Percentiles rank a stretch among this genome's conserved stretches.
Conservation (phyloP, 2,888 invertebrate genomes). For the Theodoxus fluviatilis region DNA sequence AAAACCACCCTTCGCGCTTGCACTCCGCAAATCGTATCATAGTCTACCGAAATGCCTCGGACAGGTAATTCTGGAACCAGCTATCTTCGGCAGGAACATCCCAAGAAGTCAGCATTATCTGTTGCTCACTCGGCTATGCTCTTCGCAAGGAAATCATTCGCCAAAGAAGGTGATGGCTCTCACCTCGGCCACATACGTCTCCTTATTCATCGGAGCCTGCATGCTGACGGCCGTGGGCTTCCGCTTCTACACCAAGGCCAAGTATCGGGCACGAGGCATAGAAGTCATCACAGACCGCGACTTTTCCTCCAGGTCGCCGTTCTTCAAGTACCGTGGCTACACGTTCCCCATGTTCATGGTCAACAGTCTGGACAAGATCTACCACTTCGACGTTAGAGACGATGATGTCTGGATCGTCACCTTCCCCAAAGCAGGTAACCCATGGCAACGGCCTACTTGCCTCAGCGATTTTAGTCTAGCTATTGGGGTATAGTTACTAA, state of each 20-base stretch:
- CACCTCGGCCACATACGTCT: slow-evolving; percentile 43
- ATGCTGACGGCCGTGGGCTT: slow-evolving; percentile 37
- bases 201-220: slow-evolving; percentile 38
- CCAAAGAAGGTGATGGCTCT: too few relatives aligned
- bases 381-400: slow-evolving; percentile 75
- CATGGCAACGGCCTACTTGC: too few relatives aligned
- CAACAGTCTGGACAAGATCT: slow-evolving; percentile 43
- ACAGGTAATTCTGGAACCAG: too few relatives aligned
- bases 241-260: slow-evolving; percentile 35
- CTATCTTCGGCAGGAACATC: too few relatives aligned
- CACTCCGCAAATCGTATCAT: too few relatives aligned
- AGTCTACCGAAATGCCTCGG: too few relatives aligned
- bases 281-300: slow-evolving; percentile 33
- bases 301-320: slow-evolving; percentile 30
- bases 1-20: too few relatives aligned
- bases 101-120: too few relatives aligned
- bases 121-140: too few relatives aligned
- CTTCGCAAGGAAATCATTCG: too few relatives aligned
- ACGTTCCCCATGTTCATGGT: slow-evolving; percentile 44
- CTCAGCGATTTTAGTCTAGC: too few relatives aligned
- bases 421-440: slow-evolving; percentile 85
- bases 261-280: slow-evolving; percentile 37
- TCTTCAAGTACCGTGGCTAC: slow-evolving; percentile 48
- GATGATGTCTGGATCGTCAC: slow-evolving; percentile 88
- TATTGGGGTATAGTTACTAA: too few relatives aligned